phyloP scores from a whole-genome alignment of 2,113 vertebrate genomes.

The Onychostoma macrolepis region DNA sequence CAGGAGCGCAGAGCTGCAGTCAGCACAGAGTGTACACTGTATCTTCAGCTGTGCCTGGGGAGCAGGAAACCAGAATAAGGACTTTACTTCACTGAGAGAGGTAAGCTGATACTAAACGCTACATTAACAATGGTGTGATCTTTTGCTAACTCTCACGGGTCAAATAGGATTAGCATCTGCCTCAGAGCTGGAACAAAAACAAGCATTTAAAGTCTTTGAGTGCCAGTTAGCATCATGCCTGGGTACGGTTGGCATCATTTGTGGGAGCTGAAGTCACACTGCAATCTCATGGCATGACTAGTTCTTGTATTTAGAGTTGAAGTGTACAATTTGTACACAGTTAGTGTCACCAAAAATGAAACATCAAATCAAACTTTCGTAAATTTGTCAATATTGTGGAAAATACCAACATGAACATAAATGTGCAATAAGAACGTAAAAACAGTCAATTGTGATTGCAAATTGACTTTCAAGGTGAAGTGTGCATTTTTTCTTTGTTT shows the following conservation, averaged over 20 bases:
- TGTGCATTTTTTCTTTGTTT: neutral
- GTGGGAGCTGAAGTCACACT: neutral
- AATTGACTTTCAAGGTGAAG: neutral
- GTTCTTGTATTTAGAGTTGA: neutral
- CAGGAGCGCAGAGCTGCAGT: neutral
- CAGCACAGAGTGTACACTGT: neutral
- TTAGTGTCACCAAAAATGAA: neutral
- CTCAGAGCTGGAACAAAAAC: neutral
- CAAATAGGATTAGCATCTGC: neutral
- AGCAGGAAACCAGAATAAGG: neutral
- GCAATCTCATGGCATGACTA: neutral
- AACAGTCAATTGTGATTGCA: neutral
- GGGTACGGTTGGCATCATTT: neutral
- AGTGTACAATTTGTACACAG: neutral
- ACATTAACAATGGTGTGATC: neutral
- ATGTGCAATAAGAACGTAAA: neutral
- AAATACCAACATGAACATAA: neutral
- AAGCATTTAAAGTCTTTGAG: slow-evolving; percentile 30
- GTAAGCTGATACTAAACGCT: neutral
- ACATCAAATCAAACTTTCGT: neutral
- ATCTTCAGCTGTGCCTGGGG: neutral
- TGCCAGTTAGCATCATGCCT: neutral
- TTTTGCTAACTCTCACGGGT: neutral
- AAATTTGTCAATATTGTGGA: neutral
- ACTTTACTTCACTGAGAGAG: neutral